A percentile compares a stretch with the other conserved stretches of the same genome.
Conservation (phyloP, 2,888 invertebrate species). For the Rhyacophila evoluta region DNA sequence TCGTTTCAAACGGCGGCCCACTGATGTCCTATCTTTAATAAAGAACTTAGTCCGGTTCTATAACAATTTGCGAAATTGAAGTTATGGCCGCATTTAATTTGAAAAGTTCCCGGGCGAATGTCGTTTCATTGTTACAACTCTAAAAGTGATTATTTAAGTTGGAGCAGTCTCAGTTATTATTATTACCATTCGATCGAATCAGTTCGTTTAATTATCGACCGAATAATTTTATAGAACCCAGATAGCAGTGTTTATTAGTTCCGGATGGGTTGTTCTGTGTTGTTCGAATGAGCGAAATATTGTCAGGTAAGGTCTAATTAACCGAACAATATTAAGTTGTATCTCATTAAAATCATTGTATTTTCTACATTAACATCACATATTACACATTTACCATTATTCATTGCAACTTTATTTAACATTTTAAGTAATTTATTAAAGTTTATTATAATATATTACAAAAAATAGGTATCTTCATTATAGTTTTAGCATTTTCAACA, state of each 20-base stretch:
- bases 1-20: background rate
- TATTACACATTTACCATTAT: no score
- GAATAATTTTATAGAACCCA: background rate
- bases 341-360: no score
- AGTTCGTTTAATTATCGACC: background rate
- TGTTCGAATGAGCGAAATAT: background rate
- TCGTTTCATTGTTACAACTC: conserved; percentile 22
- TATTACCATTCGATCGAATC: background rate
- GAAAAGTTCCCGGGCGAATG: conserved; percentile 27
- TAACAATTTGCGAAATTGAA: conserved; percentile 26
- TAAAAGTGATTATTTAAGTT: conserved; percentile 24
- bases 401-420: no score
- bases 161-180: background rate
- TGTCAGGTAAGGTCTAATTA: background rate
- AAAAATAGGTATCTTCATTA: no score
- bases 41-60: conserved; percentile 1
- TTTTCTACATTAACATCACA: no score
- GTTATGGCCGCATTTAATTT: conserved; percentile 30
- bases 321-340: background rate
- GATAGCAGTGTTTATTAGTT: conserved; percentile 12
- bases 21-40: conserved; percentile 4
- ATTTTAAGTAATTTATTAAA: no score
- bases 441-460: no score
- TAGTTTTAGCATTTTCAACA: no score
- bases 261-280: background rate